Evolutionary conservation across 2,888 invertebrate genomes (phyloP).

Genomic region (Hydraecia micacea): DNA sequence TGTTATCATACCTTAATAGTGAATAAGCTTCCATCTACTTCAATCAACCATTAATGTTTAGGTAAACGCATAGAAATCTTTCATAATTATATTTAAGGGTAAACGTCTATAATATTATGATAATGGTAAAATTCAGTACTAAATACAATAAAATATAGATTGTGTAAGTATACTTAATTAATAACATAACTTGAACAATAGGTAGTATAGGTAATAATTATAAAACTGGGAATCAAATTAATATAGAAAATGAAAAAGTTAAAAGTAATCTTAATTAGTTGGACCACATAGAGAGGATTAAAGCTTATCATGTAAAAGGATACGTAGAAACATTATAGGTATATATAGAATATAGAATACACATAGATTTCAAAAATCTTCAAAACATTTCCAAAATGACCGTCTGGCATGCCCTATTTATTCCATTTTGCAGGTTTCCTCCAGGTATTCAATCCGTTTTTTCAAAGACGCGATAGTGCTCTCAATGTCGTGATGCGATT

Average conservation of each 20-base stretch:
- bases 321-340: constrained; percentile 49
- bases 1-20: neutral
- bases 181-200: constrained; percentile 5
- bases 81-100: no score
- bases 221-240: constrained; percentile 25
- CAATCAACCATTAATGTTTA: constrained; percentile 5
- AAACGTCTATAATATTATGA: constrained; percentile 2
- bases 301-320: constrained; percentile 59
- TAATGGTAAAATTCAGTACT: constrained; percentile 20
- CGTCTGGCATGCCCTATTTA: constrained; percentile 57
- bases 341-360: constrained; percentile 21
- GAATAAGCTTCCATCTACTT: constrained; percentile 20
- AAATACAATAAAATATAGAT: neutral
- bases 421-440: constrained; percentile 77
- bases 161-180: neutral
- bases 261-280: constrained; percentile 74
- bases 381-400: constrained; percentile 33
- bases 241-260: constrained; percentile 44
- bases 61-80: no score
- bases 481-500: constrained; percentile 71
- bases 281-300: constrained; percentile 76
- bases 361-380: constrained; percentile 45
- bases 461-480: constrained; percentile 73
- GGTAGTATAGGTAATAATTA: neutral
- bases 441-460: constrained; percentile 76